Percentiles rank a stretch among this genome's conserved stretches.
Evolutionary conservation across 2,113 vertebrate species (phyloP).

Genomic region (Nannobrachium achirus): DNA sequence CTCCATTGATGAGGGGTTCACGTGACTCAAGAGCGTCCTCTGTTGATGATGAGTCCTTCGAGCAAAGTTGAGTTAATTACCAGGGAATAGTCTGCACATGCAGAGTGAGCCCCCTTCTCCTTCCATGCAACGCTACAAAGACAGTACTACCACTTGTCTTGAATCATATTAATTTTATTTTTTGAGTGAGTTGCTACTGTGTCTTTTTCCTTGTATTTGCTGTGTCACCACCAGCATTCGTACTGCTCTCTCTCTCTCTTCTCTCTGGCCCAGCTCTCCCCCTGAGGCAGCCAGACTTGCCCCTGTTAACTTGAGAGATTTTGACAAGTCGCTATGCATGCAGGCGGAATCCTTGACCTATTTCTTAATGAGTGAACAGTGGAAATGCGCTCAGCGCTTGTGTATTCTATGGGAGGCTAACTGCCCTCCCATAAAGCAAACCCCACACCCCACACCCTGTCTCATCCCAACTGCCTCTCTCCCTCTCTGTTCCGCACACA

Average conservation of each 20-base stretch:
- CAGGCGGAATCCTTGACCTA: constrained; percentile 85
- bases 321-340: constrained; percentile 81
- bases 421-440: background rate
- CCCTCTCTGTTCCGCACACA: constrained; percentile 29
- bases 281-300: constrained; percentile 67
- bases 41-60: constrained; percentile 41
- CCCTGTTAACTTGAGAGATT: constrained; percentile 81
- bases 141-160: background rate
- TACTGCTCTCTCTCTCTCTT: constrained; percentile 18
- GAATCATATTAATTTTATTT: background rate
- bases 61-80: constrained; percentile 20
- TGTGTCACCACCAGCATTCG: constrained; percentile 51
- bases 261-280: constrained; percentile 31
- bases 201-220: constrained; percentile 24
- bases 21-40: constrained; percentile 67
- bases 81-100: background rate
- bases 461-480: constrained; percentile 64
- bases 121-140: background rate
- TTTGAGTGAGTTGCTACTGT: constrained; percentile 35
- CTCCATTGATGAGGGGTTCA: constrained; percentile 2
- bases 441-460: constrained; percentile 1
- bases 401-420: constrained; percentile 46
- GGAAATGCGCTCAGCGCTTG: constrained; percentile 66
- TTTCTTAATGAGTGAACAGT: constrained; percentile 82
- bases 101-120: background rate